These are phyloP conservation scores for Elegia similella DNA, from an alignment of 2,888 invertebrate species.

Conservation along the genomic window DNA sequence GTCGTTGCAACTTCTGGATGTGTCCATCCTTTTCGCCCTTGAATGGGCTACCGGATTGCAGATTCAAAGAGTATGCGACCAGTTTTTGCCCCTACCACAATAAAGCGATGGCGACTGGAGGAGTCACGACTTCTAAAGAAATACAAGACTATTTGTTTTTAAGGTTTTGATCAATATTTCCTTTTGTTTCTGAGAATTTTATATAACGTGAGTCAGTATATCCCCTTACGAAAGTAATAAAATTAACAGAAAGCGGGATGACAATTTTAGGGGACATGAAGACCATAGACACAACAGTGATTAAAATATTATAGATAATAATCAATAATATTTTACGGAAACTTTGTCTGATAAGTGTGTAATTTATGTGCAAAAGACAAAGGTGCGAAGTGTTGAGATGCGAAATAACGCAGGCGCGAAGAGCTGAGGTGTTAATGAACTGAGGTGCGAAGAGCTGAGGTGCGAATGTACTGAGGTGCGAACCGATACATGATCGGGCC, in stretches of 20 bases:
- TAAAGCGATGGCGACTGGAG: constrained; percentile 18
- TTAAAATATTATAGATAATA: too few species aligned
- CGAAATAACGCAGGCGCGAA: too few species aligned
- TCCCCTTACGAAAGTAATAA: background rate
- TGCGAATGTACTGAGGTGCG: too few species aligned
- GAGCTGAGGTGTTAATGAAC: too few species aligned
- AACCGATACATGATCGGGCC: too few species aligned
- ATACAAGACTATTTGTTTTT: constrained; percentile 13
- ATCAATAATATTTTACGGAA: too few species aligned
- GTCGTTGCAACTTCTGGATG: constrained; percentile 26
- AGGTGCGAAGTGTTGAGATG: too few species aligned
- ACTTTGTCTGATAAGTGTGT: too few species aligned
- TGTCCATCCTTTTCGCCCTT: constrained; percentile 56
- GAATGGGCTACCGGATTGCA: constrained; percentile 70
- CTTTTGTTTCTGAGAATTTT: constrained; percentile 7
- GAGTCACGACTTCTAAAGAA: constrained; percentile 26
- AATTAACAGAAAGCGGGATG: background rate
- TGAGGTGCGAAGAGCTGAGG: too few species aligned
- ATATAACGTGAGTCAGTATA: constrained; percentile 5
- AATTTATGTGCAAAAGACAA: too few species aligned
- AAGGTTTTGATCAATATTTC: constrained; percentile 10
- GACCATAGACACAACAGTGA: background rate
- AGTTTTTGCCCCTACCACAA: constrained; percentile 59
- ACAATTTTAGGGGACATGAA: background rate
- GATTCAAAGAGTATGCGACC: constrained; percentile 56